These are phyloP conservation scores for Mellivora capensis DNA, from an alignment of 2,113 vertebrate species.

Conservation along the genomic window DNA sequence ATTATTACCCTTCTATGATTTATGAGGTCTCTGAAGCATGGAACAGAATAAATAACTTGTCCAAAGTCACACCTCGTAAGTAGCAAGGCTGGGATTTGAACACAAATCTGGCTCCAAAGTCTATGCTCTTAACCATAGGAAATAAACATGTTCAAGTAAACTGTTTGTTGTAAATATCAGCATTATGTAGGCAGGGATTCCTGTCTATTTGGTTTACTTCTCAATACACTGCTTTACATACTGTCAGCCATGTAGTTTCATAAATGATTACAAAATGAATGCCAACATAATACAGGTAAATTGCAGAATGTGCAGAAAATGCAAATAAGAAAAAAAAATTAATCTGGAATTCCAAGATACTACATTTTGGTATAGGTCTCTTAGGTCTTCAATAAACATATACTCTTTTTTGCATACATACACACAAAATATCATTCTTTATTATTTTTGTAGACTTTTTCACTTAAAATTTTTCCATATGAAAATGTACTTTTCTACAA, in stretches of 20 bases:
- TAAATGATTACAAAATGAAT: neutral
- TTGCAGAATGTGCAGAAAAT: neutral
- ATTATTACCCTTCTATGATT: neutral
- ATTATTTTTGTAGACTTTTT: neutral
- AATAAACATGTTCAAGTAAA: neutral
- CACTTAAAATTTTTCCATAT: neutral
- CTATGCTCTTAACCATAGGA: neutral
- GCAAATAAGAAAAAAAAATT: neutral
- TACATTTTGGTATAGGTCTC: neutral
- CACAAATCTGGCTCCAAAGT: neutral
- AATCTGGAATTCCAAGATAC: neutral
- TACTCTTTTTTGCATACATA: neutral
- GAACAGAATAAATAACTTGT: neutral
- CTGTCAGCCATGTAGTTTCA: neutral
- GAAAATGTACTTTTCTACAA: neutral
- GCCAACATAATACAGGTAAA: neutral
- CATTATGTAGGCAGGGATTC: neutral
- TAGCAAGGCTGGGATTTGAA: neutral
- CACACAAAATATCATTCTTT: neutral
- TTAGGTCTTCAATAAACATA: slow-evolving; percentile 10
- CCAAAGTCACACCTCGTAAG: neutral
- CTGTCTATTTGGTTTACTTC: neutral
- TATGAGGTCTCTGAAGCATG: neutral
- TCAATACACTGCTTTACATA: neutral
- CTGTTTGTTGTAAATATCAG: neutral